These are phyloP conservation scores for Epinotia demarniana DNA, from an alignment of 2,888 invertebrate genomes.

Conservation along the genomic window DNA sequence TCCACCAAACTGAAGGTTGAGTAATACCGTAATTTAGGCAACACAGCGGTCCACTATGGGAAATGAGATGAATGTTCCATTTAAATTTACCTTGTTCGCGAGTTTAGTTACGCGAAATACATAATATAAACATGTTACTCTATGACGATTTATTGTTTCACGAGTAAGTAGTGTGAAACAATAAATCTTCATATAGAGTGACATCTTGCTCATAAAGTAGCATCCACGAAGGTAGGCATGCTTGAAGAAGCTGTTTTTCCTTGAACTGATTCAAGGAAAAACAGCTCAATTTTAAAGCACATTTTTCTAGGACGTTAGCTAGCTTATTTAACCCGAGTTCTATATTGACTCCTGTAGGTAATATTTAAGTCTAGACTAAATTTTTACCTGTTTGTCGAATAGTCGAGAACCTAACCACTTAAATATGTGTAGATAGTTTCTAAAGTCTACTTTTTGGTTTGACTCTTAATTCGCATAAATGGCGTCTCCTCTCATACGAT, in stretches of 20 bases:
- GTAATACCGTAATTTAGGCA: conserved; percentile 27
- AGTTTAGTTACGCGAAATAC: neutral
- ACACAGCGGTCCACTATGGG: conserved; percentile 13
- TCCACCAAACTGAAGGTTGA: conserved; percentile 30
- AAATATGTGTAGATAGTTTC: too few relatives aligned
- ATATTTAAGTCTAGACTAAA: too few relatives aligned
- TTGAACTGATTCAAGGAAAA: neutral
- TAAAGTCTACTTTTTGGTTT: too few relatives aligned
- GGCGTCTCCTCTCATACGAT: too few relatives aligned
- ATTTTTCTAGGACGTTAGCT: neutral
- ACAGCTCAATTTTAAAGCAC: neutral
- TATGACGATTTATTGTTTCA: too few relatives aligned
- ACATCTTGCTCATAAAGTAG: neutral
- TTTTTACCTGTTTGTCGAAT: too few relatives aligned
- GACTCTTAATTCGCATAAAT: too few relatives aligned
- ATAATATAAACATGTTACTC: neutral
- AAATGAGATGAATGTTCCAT: conserved; percentile 18
- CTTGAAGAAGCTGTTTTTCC: too few relatives aligned
- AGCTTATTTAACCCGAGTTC: too few relatives aligned
- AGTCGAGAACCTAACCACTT: too few relatives aligned
- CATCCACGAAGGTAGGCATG: neutral
- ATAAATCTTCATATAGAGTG: neutral
- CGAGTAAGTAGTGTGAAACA: neutral
- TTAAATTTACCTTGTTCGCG: neutral
- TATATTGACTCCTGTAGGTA: too few relatives aligned